Conservation (phyloP, 1,140 invertebrate species). For the Ceratosolen solmsi region DNA sequence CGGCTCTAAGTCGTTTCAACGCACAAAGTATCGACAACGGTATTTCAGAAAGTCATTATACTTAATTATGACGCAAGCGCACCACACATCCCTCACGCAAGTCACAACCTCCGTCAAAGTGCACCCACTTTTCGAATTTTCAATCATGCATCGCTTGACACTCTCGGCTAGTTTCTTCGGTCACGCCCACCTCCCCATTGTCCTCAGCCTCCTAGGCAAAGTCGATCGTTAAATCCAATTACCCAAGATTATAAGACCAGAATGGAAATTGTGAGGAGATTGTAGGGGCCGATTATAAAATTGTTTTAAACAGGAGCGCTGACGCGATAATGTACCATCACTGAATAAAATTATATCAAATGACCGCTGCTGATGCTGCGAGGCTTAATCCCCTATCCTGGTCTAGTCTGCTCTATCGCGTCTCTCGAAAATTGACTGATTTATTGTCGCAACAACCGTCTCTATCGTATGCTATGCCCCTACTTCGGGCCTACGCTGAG, state of each 20-base stretch:
- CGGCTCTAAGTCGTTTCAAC: too few species aligned
- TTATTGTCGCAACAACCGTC: conserved; percentile 35
- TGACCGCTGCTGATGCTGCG: conserved; percentile 6
- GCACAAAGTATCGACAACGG: too few species aligned
- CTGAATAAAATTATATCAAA: conserved; percentile 48
- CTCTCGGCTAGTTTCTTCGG: not conserved
- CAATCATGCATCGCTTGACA: not conserved
- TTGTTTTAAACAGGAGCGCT: conserved; percentile 45
- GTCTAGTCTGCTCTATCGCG: conserved; percentile 25
- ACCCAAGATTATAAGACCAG: conserved; percentile 32
- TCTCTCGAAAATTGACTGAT: conserved; percentile 52
- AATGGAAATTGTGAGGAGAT: conserved; percentile 42
- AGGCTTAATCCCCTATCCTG: conserved; percentile 33
- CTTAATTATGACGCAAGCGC: too few species aligned
- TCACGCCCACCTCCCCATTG: not conserved
- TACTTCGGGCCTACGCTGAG: too few species aligned
- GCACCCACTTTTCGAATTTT: not conserved
- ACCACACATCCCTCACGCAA: too few species aligned
- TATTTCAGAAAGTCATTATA: too few species aligned
- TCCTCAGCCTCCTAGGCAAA: not conserved
- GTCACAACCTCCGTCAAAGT: too few species aligned
- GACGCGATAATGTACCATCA: conserved; percentile 47
- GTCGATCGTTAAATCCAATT: conserved; percentile 47
- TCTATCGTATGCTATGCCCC: not conserved
- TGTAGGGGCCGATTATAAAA: conserved; percentile 44